These are phyloP conservation scores for Globia sparganii DNA, from an alignment of 2,888 invertebrate genomes.

Conservation along the genomic window DNA sequence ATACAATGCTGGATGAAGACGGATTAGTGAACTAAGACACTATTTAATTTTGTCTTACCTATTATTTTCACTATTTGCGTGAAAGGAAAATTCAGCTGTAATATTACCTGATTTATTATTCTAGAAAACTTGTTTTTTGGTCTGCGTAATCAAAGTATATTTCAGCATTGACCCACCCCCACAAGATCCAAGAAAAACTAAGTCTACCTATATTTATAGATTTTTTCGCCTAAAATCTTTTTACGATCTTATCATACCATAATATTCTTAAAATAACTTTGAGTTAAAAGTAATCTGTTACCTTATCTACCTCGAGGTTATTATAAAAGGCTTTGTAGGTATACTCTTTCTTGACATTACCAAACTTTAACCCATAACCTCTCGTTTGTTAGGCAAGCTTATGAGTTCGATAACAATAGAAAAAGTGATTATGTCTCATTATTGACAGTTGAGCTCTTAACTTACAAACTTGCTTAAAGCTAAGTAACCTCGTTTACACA, in stretches of 20 bases:
- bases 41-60: slow-evolving; percentile 48
- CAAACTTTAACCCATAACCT: not conserved
- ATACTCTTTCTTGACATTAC: not conserved
- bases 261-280: slow-evolving; percentile 13
- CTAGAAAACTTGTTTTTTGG: not conserved
- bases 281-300: not conserved
- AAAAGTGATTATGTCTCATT: too few relatives aligned
- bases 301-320: not conserved
- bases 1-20: slow-evolving; percentile 52
- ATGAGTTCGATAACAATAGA: too few relatives aligned
- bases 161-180: not conserved
- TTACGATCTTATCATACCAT: not conserved
- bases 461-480: too few relatives aligned
- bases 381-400: too few relatives aligned
- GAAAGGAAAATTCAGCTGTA: not conserved
- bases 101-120: not conserved
- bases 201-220: not conserved
- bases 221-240: not conserved
- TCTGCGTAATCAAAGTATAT: not conserved
- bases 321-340: not conserved
- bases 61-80: slow-evolving; percentile 42
- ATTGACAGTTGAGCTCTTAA: too few relatives aligned
- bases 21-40: slow-evolving; percentile 58
- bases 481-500: too few relatives aligned
- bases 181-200: not conserved